phyloP scores from a whole-genome alignment of 2,797 vertebrate species.

The Garrulus glandarius region DNA sequence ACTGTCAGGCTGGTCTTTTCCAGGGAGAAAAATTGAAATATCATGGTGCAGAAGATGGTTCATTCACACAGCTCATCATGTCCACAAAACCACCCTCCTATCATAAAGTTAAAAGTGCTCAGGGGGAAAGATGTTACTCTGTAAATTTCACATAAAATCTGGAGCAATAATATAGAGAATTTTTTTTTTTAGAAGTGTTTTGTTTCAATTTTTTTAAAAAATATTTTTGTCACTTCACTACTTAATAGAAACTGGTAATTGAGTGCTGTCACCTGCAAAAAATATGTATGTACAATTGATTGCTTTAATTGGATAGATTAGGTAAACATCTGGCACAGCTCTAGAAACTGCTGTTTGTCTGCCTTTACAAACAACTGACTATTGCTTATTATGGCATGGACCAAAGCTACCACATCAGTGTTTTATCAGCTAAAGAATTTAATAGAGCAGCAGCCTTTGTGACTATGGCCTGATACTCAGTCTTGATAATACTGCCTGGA shows the following conservation, averaged over 20 bases:
- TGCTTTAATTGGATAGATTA: slow-evolving; percentile 46
- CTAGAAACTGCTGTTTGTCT: slow-evolving; percentile 21
- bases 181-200: not conserved
- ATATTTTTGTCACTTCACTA: not conserved
- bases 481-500: slow-evolving; percentile 49
- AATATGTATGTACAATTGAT: not conserved
- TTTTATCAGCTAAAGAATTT: slow-evolving; percentile 20
- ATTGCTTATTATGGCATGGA: not conserved
- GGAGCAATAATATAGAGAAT: not conserved
- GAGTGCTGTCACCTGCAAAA: not conserved
- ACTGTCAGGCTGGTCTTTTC: not conserved
- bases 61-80: not conserved
- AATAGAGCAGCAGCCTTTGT: slow-evolving; percentile 42
- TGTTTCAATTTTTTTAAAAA: not conserved
- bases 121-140: not conserved
- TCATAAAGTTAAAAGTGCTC: not conserved
- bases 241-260: not conserved
- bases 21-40: not conserved
- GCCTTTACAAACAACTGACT: not conserved
- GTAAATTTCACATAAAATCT: not conserved
- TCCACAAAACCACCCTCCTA: not conserved
- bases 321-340: slow-evolving; percentile 19
- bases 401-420: slow-evolving; percentile 49
- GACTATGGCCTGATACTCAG: slow-evolving; percentile 23
- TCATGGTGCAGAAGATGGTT: not conserved